A percentile compares a stretch with the other conserved stretches of the same genome.
Conservation (phyloP, 2,113 vertebrate genomes). For the Paratilapia polleni region DNA sequence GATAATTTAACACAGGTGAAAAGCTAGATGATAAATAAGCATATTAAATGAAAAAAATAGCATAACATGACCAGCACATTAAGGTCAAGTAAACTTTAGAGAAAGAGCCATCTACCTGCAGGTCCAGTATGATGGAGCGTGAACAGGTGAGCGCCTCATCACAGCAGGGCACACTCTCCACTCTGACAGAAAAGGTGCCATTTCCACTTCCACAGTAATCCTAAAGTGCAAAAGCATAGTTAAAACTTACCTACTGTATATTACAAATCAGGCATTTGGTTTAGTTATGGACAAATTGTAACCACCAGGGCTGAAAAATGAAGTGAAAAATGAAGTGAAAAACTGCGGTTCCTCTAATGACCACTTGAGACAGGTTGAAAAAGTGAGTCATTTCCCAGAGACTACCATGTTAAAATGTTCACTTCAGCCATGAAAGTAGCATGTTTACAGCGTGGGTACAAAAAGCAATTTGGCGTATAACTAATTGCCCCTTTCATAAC, state of each 20-base stretch:
- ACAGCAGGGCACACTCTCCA: conserved; percentile 86
- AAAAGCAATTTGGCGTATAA: no score
- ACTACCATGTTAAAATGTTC: no score
- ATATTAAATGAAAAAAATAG: not conserved
- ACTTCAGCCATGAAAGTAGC: no score
- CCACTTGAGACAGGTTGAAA: no score
- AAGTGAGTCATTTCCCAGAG: no score
- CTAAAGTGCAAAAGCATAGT: conserved; percentile 57
- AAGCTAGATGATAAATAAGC: no score
- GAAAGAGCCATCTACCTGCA: conserved; percentile 70
- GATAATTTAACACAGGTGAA: not conserved
- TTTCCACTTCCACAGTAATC: conserved; percentile 76
- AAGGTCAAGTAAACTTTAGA: not conserved
- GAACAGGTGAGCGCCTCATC: conserved; percentile 86
- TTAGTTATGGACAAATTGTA: not conserved
- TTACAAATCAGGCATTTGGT: not conserved
- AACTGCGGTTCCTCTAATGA: not conserved
- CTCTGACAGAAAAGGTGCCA: conserved; percentile 80
- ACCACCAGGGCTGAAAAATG: fast-evolving
- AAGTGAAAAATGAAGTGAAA: not conserved
- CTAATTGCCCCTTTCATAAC: no score
- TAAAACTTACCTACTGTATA: fast-evolving
- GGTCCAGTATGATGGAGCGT: conserved; percentile 78
- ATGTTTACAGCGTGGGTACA: no score
- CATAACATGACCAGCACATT: not conserved